phyloP scores from a whole-genome alignment of 1,140 invertebrate genomes.

The Bombus soroeensis region DNA sequence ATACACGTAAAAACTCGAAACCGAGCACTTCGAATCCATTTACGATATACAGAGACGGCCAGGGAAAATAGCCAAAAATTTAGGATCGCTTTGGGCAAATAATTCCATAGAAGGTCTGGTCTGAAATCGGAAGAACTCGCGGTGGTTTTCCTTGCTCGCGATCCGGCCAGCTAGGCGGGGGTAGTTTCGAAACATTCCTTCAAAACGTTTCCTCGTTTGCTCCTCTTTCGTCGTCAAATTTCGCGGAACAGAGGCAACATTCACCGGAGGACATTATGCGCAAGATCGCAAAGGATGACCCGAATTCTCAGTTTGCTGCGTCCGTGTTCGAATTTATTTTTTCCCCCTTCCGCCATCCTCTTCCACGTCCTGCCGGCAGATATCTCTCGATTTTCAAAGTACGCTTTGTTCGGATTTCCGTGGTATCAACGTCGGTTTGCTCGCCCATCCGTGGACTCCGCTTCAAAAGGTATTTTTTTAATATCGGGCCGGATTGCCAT shows the following conservation, averaged over 20 bases:
- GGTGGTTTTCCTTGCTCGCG: background rate
- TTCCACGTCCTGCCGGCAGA: background rate
- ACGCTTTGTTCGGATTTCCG: slow-evolving; percentile 43
- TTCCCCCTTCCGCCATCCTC: background rate
- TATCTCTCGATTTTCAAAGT: slow-evolving; percentile 42
- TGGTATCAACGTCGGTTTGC: slow-evolving; percentile 45
- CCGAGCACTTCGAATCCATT: no score
- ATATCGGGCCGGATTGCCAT: slow-evolving; percentile 40
- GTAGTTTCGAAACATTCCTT: slow-evolving; percentile 27
- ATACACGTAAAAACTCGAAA: no score
- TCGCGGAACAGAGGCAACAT: slow-evolving; percentile 47
- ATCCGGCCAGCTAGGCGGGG: background rate
- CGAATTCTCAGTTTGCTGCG: slow-evolving; percentile 51
- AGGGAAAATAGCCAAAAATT: background rate
- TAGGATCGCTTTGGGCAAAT: background rate
- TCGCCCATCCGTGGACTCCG: slow-evolving; percentile 31
- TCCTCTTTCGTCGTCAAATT: slow-evolving; percentile 37
- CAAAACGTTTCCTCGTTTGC: slow-evolving; percentile 9
- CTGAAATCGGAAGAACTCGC: background rate
- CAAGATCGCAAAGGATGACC: slow-evolving; percentile 45
- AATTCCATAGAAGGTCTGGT: background rate
- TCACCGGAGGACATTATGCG: slow-evolving; percentile 44
- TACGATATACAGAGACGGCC: background rate
- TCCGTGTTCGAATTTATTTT: slow-evolving; percentile 40
- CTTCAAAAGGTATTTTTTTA: slow-evolving; percentile 44